Base-by-base conservation (phyloP, 2,888 invertebrate species). In the Dilophus febrilis region DNA sequence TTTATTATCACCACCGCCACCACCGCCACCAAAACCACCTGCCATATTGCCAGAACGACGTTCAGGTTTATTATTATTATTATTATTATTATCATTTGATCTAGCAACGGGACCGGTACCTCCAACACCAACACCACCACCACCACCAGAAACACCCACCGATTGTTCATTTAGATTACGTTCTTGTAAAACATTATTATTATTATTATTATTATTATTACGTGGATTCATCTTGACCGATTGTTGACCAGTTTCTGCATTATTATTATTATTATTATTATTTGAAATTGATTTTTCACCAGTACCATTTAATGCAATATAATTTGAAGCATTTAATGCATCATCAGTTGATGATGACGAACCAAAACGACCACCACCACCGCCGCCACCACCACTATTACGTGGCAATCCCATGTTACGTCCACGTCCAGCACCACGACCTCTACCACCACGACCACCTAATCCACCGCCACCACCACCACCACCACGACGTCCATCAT, bases 401-500 rank as follows among this genome's bases (percentile, higher is more conserved):
- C 49, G 47, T 38, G 53, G 46, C n/a, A n/a, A n/a, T n/a, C n/a
- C n/a, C n/a, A n/a, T n/a, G n/a, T n/a, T n/a, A n/a, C n/a, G n/a
- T n/a, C n/a, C n/a, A n/a, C 22, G 5, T 42, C 67, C 55, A 43
- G 72, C 66, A 4, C 67, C 66, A 4, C 68, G 65, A 31, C 66
- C 63, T 6, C 68, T 66, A 2, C 70, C 65, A 40, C 69, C 65
- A 1, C 74, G 72, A 35, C 40, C 35, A 28, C 77, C 70, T 1
- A 73, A 72, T 41, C 75, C 68, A 11, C 72, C 72, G 27, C 77
- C 74, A 11, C 74, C 68, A 33, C 65, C 65, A 32, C 75, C 74
- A 4, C 77, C 75, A 46, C 81, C 76, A 51, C 84, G 77, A 50
- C 82, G 71, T 35, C 71, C 73, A 56, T 86, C 86, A 55, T 76